phyloP scores from a whole-genome alignment of 1,140 invertebrate species.

The Lithobius niger region DNA sequence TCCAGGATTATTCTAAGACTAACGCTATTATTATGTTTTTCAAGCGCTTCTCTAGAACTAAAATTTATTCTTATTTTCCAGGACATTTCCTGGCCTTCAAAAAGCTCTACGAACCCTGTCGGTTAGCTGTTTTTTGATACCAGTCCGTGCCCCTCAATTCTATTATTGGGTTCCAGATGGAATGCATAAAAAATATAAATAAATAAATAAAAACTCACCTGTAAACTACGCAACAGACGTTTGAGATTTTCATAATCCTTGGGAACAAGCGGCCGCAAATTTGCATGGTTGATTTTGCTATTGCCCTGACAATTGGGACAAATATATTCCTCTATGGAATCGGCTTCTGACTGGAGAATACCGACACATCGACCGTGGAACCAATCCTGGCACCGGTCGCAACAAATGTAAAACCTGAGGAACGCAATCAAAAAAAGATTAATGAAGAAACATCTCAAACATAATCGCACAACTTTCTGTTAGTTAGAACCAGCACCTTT shows the following conservation, averaged over 20 bases:
- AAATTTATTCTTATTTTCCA: no score
- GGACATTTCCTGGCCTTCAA: no score
- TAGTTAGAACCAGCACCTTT: no score
- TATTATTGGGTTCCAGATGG: constrained; percentile 7
- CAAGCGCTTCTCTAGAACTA: no score
- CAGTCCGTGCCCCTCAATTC: no score
- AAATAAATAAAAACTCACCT: constrained; percentile 40
- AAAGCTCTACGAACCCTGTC: no score
- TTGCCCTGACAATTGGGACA: constrained; percentile 89
- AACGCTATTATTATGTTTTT: no score
- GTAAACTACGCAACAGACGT: constrained; percentile 77
- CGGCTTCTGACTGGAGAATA: constrained; percentile 83
- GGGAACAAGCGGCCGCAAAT: constrained; percentile 67
- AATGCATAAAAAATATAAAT: constrained; percentile 10
- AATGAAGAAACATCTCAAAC: no score
- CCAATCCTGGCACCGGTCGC: constrained; percentile 97
- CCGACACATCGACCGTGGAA: constrained; percentile 96
- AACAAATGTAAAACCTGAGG: constrained; percentile 85
- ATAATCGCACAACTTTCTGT: no score
- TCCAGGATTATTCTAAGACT: no score
- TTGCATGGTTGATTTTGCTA: constrained; percentile 71
- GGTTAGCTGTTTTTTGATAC: no score
- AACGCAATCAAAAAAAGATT: constrained; percentile 16
- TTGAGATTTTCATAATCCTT: constrained; percentile 72
- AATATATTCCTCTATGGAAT: constrained; percentile 88